Evolutionary conservation across 2,888 invertebrate genomes (phyloP).

Genomic region (Lordiphosa fenestrarum): DNA sequence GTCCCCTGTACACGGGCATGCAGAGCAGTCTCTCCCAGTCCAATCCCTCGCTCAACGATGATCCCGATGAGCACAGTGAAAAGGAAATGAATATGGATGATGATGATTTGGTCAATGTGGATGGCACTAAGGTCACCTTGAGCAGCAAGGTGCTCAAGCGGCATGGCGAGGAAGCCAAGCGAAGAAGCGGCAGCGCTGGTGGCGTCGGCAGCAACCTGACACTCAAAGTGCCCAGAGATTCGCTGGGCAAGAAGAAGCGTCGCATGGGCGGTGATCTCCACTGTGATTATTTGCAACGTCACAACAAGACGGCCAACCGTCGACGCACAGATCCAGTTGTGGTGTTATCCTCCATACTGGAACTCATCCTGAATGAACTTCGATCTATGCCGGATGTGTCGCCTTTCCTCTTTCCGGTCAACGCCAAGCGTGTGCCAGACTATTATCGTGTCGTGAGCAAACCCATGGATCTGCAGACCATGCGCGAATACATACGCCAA

Average conservation of each 20-base stretch:
- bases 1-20: conserved; percentile 92
- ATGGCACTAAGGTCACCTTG: conserved; percentile 95
- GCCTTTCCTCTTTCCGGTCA: conserved; percentile 96
- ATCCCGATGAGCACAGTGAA: conserved; percentile 91
- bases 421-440: conserved; percentile 94
- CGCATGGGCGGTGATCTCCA: conserved; percentile 86
- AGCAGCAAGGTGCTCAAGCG: conserved; percentile 93
- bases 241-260: conserved; percentile 84
- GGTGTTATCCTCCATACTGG: conserved; percentile 93
- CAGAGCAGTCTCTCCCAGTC: conserved; percentile 83
- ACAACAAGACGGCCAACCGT: conserved; percentile 91
- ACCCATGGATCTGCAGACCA: conserved; percentile 98
- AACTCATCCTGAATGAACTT: conserved; percentile 95
- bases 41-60: conserved; percentile 88
- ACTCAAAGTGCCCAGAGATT: conserved; percentile 89
- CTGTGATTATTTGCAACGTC: conserved; percentile 93
- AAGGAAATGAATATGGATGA: conserved; percentile 86
- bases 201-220: conserved; percentile 82
- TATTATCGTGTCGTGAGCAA: conserved; percentile 94
- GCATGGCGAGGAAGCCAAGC: conserved; percentile 87
- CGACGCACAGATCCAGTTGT: conserved; percentile 97
- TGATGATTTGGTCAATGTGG: conserved; percentile 94
- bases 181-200: conserved; percentile 83
- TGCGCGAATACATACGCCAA: conserved; percentile 92
- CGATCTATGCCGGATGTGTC: conserved; percentile 94